Conservation (phyloP, 2,113 vertebrate genomes). For the Polypterus bichir region DNA sequence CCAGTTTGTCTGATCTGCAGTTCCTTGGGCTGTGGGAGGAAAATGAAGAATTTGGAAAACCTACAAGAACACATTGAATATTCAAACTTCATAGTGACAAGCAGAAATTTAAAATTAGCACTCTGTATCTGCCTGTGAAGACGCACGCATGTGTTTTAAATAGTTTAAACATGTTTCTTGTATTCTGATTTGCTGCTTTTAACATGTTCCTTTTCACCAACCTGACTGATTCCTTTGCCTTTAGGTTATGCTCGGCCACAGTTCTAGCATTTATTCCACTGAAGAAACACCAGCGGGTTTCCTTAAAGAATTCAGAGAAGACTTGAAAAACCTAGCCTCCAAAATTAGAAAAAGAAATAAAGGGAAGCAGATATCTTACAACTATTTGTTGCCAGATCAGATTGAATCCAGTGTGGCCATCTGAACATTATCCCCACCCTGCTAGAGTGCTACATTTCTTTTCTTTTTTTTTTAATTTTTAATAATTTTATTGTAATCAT, state of each 20-base stretch:
- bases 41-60: too few species aligned
- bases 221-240: background rate
- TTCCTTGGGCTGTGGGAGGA: too few species aligned
- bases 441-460: background rate
- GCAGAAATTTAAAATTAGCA: too few species aligned
- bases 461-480: background rate
- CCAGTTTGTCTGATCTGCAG: too few species aligned
- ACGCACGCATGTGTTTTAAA: too few species aligned
- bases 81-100: too few species aligned
- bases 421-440: background rate
- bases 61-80: too few species aligned
- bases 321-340: background rate
- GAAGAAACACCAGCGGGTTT: background rate
- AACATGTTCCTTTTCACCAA: too few species aligned
- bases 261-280: background rate
- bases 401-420: background rate
- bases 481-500: too few species aligned
- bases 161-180: too few species aligned
- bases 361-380: background rate
- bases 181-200: too few species aligned
- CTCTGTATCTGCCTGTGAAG: too few species aligned
- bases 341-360: background rate
- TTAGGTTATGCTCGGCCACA: background rate
- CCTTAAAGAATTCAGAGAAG: background rate
- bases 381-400: background rate